Conservation (phyloP, 2,797 vertebrate species). For the Poecilia wingei region DNA sequence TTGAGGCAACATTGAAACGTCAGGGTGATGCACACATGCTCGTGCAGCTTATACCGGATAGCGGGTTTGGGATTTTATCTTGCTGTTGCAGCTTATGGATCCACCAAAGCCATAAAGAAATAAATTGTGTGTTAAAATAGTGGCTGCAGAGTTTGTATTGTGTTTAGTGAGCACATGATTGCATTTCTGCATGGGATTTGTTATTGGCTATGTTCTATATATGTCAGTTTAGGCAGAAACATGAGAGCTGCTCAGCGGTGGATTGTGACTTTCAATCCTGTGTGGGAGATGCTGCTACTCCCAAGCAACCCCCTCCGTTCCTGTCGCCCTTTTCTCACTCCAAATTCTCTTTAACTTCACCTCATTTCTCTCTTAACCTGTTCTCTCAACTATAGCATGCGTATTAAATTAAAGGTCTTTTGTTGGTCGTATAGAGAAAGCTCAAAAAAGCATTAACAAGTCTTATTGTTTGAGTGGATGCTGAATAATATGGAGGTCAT, state of each 20-base stretch:
- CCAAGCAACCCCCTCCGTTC: slow-evolving; percentile 45
- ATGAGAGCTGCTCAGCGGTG: slow-evolving; percentile 25
- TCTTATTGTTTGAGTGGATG: background rate
- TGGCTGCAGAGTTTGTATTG: background rate
- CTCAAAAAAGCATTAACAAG: too few species aligned
- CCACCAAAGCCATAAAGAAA: slow-evolving; percentile 7
- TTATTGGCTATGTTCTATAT: slow-evolving; percentile 17
- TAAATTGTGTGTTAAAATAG: slow-evolving; percentile 5
- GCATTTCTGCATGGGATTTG: slow-evolving; percentile 18
- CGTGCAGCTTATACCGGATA: slow-evolving; percentile 3
- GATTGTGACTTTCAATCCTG: slow-evolving; percentile 61
- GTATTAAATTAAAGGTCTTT: background rate
- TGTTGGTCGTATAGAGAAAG: background rate
- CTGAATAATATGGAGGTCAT: background rate
- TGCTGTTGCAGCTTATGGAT: slow-evolving; percentile 28
- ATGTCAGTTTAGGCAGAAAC: slow-evolving; percentile 44
- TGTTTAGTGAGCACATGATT: slow-evolving; percentile 11
- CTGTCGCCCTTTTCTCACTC: slow-evolving; percentile 25
- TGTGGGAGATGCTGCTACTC: slow-evolving; percentile 57
- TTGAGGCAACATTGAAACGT: slow-evolving; percentile 13
- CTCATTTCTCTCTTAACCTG: slow-evolving; percentile 36
- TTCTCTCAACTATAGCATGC: slow-evolving; percentile 11
- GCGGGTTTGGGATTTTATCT: slow-evolving; percentile 23
- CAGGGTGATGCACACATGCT: slow-evolving; percentile 17
- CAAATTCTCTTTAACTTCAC: slow-evolving; percentile 55